phyloP scores from a whole-genome alignment of 1,140 invertebrate species.

The Leguminivora glycinivorella region DNA sequence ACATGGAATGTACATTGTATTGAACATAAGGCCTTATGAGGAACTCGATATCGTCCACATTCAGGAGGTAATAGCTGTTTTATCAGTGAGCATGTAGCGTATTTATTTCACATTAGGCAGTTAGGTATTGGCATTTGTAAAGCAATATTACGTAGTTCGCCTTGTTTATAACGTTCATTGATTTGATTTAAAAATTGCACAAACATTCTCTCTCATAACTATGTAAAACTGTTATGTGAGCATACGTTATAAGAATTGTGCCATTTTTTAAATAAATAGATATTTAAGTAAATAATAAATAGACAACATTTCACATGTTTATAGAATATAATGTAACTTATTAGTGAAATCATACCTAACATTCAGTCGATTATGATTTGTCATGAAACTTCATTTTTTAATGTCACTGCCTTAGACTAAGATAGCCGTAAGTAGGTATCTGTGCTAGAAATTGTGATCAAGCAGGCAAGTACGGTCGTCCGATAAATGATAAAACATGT shows the following conservation, averaged over 20 bases:
- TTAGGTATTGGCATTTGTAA: conserved; percentile 6
- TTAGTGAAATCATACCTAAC: conserved; percentile 3
- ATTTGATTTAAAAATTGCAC: not conserved
- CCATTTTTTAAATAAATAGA: not conserved
- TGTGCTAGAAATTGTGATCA: conserved; percentile 4
- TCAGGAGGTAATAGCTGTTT: not conserved
- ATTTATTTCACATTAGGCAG: not conserved
- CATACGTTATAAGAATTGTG: not conserved
- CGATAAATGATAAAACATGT: too few relatives aligned
- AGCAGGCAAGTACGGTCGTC: too few relatives aligned
- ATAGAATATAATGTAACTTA: not conserved
- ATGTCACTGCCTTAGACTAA: not conserved
- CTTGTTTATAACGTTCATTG: not conserved
- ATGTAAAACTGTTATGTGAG: not conserved
- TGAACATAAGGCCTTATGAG: not conserved
- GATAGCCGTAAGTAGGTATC: conserved; percentile 8
- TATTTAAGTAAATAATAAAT: not conserved
- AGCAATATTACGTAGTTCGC: not conserved
- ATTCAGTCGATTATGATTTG: not conserved
- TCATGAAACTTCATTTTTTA: not conserved
- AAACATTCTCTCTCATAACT: not conserved
- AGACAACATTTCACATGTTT: not conserved
- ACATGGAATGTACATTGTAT: not conserved
- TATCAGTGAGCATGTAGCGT: not conserved
- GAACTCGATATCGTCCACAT: not conserved